Evolutionary conservation across 2,888 invertebrate species (phyloP).

Genomic region (Ophraella communa): DNA sequence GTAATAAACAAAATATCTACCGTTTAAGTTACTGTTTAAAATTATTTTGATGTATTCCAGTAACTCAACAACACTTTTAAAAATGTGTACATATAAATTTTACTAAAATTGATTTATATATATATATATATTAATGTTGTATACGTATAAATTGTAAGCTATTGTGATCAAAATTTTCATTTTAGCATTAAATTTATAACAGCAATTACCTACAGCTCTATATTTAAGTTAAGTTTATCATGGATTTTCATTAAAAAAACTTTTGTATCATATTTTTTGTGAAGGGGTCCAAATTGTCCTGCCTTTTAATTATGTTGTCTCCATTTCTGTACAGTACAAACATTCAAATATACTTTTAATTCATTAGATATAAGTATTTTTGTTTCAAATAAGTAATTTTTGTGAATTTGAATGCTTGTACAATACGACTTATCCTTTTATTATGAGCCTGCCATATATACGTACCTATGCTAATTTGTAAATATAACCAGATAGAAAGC

Average conservation of each 20-base stretch:
- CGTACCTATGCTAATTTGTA: conserved; percentile 55
- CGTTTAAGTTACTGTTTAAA: background rate
- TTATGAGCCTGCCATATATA: conserved; percentile 56
- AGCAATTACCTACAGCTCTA: background rate
- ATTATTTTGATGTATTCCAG: conserved; percentile 8
- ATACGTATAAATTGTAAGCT: conserved; percentile 19
- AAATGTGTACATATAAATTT: conserved; percentile 1
- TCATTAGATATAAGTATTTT: too few species aligned
- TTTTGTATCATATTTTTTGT: conserved; percentile 43
- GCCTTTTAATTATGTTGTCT: conserved; percentile 27
- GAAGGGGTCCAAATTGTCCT: conserved; percentile 57
- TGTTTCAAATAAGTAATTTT: too few species aligned
- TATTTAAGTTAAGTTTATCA: background rate
- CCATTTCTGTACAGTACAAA: conserved; percentile 24
- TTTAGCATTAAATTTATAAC: background rate
- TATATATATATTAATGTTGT: conserved; percentile 19
- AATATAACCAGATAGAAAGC: conserved; percentile 48
- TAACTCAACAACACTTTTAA: background rate
- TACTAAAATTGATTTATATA: background rate
- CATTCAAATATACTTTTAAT: background rate
- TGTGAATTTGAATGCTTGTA: conserved; percentile 12
- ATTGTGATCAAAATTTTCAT: background rate
- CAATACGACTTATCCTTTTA: conserved; percentile 35
- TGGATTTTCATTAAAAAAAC: conserved; percentile 32
- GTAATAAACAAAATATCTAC: background rate